Base-by-base conservation (phyloP, 2,888 invertebrate genomes). In the Actias luna region DNA sequence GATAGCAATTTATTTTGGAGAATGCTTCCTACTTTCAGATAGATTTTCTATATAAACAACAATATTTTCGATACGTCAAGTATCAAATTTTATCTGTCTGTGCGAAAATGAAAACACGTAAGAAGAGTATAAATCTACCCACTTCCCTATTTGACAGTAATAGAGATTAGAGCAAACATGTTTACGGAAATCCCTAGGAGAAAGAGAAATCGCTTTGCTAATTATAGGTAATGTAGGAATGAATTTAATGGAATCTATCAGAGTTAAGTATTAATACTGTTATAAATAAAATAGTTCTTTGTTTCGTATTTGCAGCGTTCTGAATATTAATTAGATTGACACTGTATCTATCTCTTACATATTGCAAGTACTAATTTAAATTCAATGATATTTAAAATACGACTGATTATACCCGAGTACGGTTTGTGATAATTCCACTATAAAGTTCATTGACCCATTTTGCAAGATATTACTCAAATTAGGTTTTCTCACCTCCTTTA, bases 101-200 rank as follows among this genome's bases (percentile, higher is more conserved):
- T 16, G 22, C 25, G 25, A 50, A 50, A 12, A 22, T 50, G 12
- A 4, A 25, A 50, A 50, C 12, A 25, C 0, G 10, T 25, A 46
- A 46, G 22, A 12, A 12, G 3, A 12, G 1, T 4, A 25, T 50
- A 22, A 22, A 8, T 25, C 35, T 27, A 18, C 55, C 55, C 18
- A 36, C 39, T 61, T 55, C 18, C 29, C 50, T 25, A 60, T 60
- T 33, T 42, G 22, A 50, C 14, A 31, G 31, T 50, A 25, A 22
- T 55, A 36, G 29, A 29, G 61, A 36, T 61, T n/a, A 42, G n/a
- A 12, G 7, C 18, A 50, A 68, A 65, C 61, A 63, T 71, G 73
- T 75, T 79, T 73, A 75, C 78, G 78, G 80, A 78, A 80, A 65
- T 66, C 60, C 63, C 58, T 22, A 14, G 63, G 70, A 73, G 76